phyloP scores from a whole-genome alignment of 2,888 invertebrate genomes.

The Spicauda simplicius region DNA sequence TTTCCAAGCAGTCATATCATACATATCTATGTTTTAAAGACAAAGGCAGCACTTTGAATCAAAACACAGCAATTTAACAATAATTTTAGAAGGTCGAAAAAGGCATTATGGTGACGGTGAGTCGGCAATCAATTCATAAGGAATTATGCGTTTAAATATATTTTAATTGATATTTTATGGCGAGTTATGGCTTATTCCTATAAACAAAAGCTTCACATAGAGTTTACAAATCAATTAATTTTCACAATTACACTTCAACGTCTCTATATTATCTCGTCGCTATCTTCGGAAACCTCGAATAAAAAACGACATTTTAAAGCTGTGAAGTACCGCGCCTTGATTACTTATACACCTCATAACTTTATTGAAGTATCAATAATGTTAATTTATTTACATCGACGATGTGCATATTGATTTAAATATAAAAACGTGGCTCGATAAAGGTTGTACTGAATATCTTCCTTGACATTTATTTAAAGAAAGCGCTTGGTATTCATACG shows the following conservation, averaged over 20 bases:
- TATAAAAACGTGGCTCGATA: conserved; percentile 19
- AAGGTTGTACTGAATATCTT: conserved; percentile 39
- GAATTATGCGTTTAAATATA: too few species aligned
- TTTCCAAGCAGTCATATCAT: too few species aligned
- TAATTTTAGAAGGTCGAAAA: too few species aligned
- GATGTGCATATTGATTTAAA: conserved; percentile 34
- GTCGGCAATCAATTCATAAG: too few species aligned
- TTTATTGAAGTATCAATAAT: conserved; percentile 34
- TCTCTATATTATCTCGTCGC: conserved; percentile 25
- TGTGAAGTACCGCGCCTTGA: conserved; percentile 22
- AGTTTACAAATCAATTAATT: conserved; percentile 12
- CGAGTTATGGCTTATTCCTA: too few species aligned
- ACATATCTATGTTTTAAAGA: too few species aligned
- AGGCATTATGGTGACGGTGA: too few species aligned
- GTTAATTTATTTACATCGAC: conserved; percentile 27
- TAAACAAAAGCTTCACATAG: neutral
- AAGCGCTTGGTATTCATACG: conserved; percentile 35
- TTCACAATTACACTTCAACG: conserved; percentile 12
- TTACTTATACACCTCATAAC: conserved; percentile 34
- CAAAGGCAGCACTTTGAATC: too few species aligned
- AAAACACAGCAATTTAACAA: too few species aligned
- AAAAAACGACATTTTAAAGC: conserved; percentile 29
- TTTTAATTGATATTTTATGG: too few species aligned
- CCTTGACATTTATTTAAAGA: conserved; percentile 48
- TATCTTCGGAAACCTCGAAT: conserved; percentile 21